Evolutionary conservation across 1,140 invertebrate genomes (phyloP).

Genomic region (Bombyx mandarina): DNA sequence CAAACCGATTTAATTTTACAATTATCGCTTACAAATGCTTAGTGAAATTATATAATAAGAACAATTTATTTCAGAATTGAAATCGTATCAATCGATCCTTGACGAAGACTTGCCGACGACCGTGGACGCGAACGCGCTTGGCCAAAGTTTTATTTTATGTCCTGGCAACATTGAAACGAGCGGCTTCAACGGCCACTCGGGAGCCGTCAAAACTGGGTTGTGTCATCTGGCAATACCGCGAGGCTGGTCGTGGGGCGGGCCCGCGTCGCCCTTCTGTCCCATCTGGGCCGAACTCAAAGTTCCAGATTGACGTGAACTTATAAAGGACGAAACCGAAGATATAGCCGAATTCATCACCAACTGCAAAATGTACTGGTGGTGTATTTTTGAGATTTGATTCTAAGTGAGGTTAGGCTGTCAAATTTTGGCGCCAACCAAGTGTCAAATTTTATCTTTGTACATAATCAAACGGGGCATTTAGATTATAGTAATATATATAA

Average conservation of each 20-base stretch:
- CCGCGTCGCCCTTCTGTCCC: constrained; percentile 80
- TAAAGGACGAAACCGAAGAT: constrained; percentile 17
- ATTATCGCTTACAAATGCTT: too few species aligned
- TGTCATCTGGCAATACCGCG: constrained; percentile 84
- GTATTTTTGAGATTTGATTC: constrained; percentile 21
- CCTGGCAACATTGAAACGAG: constrained; percentile 31
- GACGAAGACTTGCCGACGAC: constrained; percentile 41
- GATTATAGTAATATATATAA: too few species aligned
- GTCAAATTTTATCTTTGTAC: not conserved
- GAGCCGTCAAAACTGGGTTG: constrained; percentile 78
- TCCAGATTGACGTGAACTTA: constrained; percentile 46
- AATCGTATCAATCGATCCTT: constrained; percentile 42
- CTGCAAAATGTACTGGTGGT: constrained; percentile 28
- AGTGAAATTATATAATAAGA: not conserved
- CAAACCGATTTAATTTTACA: too few species aligned
- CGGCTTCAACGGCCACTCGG: constrained; percentile 69
- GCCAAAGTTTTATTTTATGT: constrained; percentile 42
- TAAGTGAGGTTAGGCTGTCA: constrained; percentile 15
- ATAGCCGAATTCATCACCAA: constrained; percentile 15
- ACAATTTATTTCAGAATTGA: constrained; percentile 34
- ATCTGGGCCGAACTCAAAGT: constrained; percentile 75
- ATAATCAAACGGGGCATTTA: too few species aligned
- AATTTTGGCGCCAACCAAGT: constrained; percentile 15
- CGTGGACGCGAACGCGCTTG: constrained; percentile 30
- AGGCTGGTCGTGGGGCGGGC: constrained; percentile 86